Conservation (phyloP, 2,888 invertebrate species). For the Thumatha senex region DNA sequence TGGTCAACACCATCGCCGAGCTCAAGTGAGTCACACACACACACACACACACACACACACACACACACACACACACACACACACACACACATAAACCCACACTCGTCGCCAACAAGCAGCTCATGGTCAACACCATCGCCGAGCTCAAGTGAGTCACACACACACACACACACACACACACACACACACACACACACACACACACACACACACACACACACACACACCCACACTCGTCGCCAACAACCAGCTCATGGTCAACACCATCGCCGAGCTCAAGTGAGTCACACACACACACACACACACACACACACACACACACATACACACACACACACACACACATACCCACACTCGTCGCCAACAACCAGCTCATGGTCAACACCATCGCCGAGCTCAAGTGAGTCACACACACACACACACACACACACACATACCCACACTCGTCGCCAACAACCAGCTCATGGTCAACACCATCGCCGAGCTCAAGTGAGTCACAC, state of each 20-base stretch:
- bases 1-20: conserved; percentile 91
- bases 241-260: conserved; percentile 92
- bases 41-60: too few species aligned
- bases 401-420: too few species aligned
- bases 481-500: conserved; percentile 92
- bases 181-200: too few species aligned
- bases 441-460: conserved; percentile 92
- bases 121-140: conserved; percentile 89
- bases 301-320: too few species aligned
- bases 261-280: conserved; percentile 92
- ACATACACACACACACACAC: too few species aligned
- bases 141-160: conserved; percentile 93
- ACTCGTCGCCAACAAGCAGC: conserved; percentile 92
- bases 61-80: too few species aligned
- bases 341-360: conserved; percentile 89
- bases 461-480: conserved; percentile 89
- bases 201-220: too few species aligned
- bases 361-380: conserved; percentile 92
- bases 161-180: too few species aligned
- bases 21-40: conserved; percentile 90
- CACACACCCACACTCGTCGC: conserved; percentile 89
- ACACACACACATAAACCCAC: too few species aligned
- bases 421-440: too few species aligned
- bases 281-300: too few species aligned
- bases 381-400: conserved; percentile 92